These are phyloP conservation scores for Podocnemis expansa DNA, from an alignment of 2,113 vertebrate species.

Conservation along the genomic window DNA sequence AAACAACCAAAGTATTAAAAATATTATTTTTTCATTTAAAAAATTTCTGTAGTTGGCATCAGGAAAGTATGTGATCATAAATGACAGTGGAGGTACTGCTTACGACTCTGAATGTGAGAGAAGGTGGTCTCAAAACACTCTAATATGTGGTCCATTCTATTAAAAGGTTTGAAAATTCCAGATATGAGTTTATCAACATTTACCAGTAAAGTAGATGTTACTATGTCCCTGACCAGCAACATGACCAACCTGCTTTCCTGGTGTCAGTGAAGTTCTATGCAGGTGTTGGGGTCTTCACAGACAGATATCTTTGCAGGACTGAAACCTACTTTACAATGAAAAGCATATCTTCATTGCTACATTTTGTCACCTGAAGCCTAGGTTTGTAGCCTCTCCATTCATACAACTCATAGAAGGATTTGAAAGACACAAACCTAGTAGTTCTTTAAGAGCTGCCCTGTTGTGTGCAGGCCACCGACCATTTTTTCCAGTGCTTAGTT, in stretches of 20 bases:
- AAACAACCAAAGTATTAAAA: background rate
- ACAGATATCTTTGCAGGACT: background rate
- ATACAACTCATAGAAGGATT: background rate
- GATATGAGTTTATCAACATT: background rate
- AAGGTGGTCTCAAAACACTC: background rate
- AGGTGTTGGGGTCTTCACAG: background rate
- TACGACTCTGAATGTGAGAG: background rate
- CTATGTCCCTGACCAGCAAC: background rate
- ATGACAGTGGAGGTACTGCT: background rate
- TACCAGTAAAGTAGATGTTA: background rate
- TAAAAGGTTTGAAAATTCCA: background rate
- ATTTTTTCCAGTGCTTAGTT: background rate
- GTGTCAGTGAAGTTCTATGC: background rate
- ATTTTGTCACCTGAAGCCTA: background rate
- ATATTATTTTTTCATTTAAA: background rate
- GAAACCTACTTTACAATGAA: background rate
- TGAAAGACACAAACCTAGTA: background rate
- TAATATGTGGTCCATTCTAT: background rate
- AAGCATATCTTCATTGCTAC: background rate
- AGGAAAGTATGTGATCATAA: background rate
- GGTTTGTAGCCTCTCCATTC: background rate
- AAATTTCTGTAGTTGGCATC: background rate
- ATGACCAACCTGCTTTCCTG: background rate
- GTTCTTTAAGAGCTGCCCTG: background rate
- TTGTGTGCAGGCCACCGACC: background rate